These are phyloP conservation scores for Leucophenga varia DNA, from an alignment of 1,140 invertebrate species.

Conservation along the genomic window DNA sequence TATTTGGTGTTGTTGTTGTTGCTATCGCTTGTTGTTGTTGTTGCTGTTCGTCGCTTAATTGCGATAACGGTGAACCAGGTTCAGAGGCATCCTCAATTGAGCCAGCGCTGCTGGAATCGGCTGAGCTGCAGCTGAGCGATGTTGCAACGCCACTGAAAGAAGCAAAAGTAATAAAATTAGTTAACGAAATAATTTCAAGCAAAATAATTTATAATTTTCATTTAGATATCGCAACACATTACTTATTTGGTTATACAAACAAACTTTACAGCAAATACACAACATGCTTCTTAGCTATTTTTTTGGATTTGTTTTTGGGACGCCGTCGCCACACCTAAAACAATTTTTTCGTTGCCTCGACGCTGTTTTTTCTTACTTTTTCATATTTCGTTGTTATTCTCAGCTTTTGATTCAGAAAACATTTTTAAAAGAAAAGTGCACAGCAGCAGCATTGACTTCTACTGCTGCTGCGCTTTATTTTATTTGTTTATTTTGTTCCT, in stretches of 20 bases:
- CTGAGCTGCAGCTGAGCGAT: constrained; percentile 67
- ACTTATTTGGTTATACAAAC: not conserved
- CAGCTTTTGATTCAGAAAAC: too few species aligned
- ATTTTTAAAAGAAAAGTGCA: too few species aligned
- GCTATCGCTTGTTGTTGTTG: constrained; percentile 15
- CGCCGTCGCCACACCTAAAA: not conserved
- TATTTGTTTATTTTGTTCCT: too few species aligned
- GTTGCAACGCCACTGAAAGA: constrained; percentile 67
- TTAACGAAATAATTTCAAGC: not conserved
- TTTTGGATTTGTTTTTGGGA: not conserved
- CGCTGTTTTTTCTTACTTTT: not conserved
- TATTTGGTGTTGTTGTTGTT: constrained; percentile 7
- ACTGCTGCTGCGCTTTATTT: too few species aligned
- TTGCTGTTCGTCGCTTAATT: constrained; percentile 36
- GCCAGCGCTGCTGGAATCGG: constrained; percentile 68
- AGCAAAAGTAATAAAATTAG: constrained; percentile 18
- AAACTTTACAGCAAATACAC: too few species aligned
- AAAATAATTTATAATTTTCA: not conserved
- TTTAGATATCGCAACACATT: too few species aligned
- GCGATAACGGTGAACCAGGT: constrained; percentile 73
- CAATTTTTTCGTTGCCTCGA: not conserved
- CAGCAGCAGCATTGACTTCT: too few species aligned
- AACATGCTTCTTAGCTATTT: too few species aligned
- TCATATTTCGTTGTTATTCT: not conserved
- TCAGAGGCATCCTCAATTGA: constrained; percentile 78